Percentiles rank a stretch among this genome's conserved stretches.
Conservation (phyloP, 2,888 invertebrate genomes). For the Agrenia bidenticulata region DNA sequence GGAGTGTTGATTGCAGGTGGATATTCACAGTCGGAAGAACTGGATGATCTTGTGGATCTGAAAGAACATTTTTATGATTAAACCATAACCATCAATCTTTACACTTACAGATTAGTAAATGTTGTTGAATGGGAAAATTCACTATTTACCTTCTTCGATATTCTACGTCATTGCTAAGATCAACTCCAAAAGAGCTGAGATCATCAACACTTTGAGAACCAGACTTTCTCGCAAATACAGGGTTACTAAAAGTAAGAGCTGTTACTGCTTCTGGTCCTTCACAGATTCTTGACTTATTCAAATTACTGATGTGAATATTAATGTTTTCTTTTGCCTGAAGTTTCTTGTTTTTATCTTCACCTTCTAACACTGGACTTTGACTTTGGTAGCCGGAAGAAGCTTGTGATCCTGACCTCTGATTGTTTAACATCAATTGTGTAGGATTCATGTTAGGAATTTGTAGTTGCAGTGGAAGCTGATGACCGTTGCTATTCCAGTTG, state of each 20-base stretch:
- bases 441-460: slow-evolving; percentile 36
- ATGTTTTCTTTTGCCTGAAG: slow-evolving; percentile 34
- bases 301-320: slow-evolving; percentile 38
- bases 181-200: slow-evolving; percentile 49
- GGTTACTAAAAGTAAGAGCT: slow-evolving; percentile 39
- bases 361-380: slow-evolving; percentile 51
- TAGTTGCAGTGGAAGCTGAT: slow-evolving; percentile 34
- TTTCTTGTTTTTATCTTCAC: slow-evolving; percentile 47
- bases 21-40: slow-evolving; percentile 52
- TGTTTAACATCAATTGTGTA: slow-evolving; percentile 25
- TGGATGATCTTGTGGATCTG: slow-evolving; percentile 49
- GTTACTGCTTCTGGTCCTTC: slow-evolving; percentile 33
- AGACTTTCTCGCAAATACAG: slow-evolving; percentile 47
- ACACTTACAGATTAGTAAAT: not conserved
- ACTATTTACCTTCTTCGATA: slow-evolving; percentile 43
- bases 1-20: slow-evolving; percentile 40
- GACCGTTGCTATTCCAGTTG: slow-evolving; percentile 30
- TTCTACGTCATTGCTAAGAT: slow-evolving; percentile 31
- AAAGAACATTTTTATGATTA: no score
- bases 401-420: slow-evolving; percentile 48
- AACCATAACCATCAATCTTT: no score
- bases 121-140: not conserved
- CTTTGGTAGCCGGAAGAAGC: slow-evolving; percentile 52
- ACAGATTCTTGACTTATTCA: slow-evolving; percentile 21
- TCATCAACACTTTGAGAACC: slow-evolving; percentile 52